Base-by-base conservation (phyloP, 2,113 vertebrate genomes). In the Pyrgilauda ruficollis region DNA sequence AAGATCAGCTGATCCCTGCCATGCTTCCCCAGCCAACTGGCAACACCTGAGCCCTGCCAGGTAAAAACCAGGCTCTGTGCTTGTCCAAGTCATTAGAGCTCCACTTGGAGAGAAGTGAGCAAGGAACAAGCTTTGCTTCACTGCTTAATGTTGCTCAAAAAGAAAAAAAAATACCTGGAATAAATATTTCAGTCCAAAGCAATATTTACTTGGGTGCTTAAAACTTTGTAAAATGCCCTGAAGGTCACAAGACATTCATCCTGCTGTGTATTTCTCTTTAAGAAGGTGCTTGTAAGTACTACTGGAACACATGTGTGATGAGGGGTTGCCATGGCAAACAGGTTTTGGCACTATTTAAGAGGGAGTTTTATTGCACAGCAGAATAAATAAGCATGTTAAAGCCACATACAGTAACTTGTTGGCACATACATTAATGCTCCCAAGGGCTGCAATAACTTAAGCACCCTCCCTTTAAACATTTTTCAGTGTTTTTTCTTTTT, bases 341-440 rank as follows among this genome's bases (percentile, higher is more conserved):
- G 93, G 89, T 95, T 91, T 97, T 97, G 95, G 92, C 96, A 89
- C 91, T 90, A 18, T 97, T 97, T 95, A 95, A 96, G 96, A 94
- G 69, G 44, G 88, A 58, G 91, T 97, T 97, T 96, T 96, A 97
- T 97, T 96, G 93, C 92, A 13, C 78, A 94, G 94, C 90, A 93
- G 89, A 96, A 96, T 97, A 94, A 97, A 97, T 96, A 96, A 94
- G 90, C 95, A 96, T 89, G 90, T 87, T 96, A 94, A 96, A 97
- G 95, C 95, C 93, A 96, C 93, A 85, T 96, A 96, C 94, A 96
- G 97, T 93, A 95, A 96, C 96, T 97, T 95, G 94, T 96, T 98
- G 96, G 97, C 96, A 95, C 96, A 94, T 96, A 95, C 86, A 74
- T 97, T 97, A 97, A 86, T 92, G 93, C 88, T 97, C 96, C 96